These are phyloP conservation scores for Neodon shergylaensis DNA, from an alignment of 2,113 vertebrate species.

Conservation along the genomic window DNA sequence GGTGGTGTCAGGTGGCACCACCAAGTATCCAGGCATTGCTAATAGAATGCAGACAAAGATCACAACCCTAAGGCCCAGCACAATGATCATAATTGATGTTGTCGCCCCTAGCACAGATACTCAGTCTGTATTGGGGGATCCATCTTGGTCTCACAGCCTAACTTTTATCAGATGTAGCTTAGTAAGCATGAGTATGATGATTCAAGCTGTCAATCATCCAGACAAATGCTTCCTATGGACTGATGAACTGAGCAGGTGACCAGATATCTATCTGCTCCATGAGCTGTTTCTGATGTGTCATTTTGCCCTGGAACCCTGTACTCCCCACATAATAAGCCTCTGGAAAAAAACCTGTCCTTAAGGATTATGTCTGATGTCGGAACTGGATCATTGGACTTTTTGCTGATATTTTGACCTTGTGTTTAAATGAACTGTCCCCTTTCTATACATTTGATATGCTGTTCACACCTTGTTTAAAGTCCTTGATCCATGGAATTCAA, in stretches of 20 bases:
- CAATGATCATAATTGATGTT: conserved; percentile 91
- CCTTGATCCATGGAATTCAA: not conserved
- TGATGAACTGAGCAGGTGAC: conserved; percentile 66
- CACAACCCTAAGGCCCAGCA: conserved; percentile 87
- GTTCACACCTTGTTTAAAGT: conserved; percentile 72
- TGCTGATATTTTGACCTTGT: conserved; percentile 77
- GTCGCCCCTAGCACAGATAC: conserved; percentile 87
- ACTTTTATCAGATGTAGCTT: conserved; percentile 88
- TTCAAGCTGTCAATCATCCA: conserved; percentile 89
- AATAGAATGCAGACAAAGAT: conserved; percentile 91
- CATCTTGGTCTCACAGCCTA: conserved; percentile 88
- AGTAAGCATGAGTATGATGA: conserved; percentile 87
- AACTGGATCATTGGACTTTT: conserved; percentile 79
- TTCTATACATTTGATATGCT: conserved; percentile 80
- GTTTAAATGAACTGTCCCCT: conserved; percentile 69
- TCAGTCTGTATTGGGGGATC: conserved; percentile 88
- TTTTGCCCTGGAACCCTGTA: conserved; percentile 85
- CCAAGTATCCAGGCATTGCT: conserved; percentile 88
- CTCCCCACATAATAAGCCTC: conserved; percentile 88
- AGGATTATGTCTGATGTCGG: conserved; percentile 79
- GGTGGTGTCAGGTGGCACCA: conserved; percentile 86
- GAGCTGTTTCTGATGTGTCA: conserved; percentile 68
- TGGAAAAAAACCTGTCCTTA: conserved; percentile 82
- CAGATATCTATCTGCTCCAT: conserved; percentile 72
- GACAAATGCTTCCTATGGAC: conserved; percentile 89